phyloP scores from a whole-genome alignment of 1,140 invertebrate genomes.

The Paralvinella palmiformis region DNA sequence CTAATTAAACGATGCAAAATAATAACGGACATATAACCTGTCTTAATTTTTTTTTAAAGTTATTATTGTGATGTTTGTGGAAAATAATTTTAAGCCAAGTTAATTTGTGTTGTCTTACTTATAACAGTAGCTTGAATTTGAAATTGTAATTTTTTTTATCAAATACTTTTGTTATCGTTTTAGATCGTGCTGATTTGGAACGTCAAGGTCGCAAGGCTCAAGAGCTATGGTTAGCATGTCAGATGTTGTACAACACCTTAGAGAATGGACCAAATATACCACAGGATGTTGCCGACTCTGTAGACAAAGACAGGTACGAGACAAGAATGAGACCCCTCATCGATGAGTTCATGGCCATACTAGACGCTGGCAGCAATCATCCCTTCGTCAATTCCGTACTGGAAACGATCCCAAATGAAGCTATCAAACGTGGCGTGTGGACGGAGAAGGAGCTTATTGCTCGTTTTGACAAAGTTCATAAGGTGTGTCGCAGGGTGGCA shows the following conservation, averaged over 20 bases:
- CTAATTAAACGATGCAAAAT: too few relatives aligned
- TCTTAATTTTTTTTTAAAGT: too few relatives aligned
- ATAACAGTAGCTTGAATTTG: neutral
- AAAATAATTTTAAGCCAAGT: neutral
- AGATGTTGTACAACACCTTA: slow-evolving; percentile 73
- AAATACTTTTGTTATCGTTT: neutral
- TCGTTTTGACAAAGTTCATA: slow-evolving; percentile 33
- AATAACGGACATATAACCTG: too few relatives aligned
- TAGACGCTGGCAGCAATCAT: slow-evolving; percentile 47
- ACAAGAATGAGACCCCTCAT: slow-evolving; percentile 63
- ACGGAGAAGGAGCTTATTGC: slow-evolving; percentile 70
- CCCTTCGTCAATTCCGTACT: slow-evolving; percentile 67
- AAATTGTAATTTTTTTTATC: neutral
- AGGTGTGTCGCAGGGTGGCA: slow-evolving; percentile 62
- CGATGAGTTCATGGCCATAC: slow-evolving; percentile 64
- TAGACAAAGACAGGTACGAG: slow-evolving; percentile 46
- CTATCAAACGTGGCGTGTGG: slow-evolving; percentile 71
- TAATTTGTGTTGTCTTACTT: neutral
- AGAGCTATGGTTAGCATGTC: slow-evolving; percentile 85
- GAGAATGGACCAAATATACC: too few relatives aligned
- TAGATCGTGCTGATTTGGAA: slow-evolving; percentile 73
- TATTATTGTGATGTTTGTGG: neutral
- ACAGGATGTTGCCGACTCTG: slow-evolving; percentile 12
- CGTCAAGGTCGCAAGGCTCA: slow-evolving; percentile 73
- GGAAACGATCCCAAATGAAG: slow-evolving; percentile 68